phyloP scores from a whole-genome alignment of 1,140 invertebrate genomes.

The Chelonus insularis region DNA sequence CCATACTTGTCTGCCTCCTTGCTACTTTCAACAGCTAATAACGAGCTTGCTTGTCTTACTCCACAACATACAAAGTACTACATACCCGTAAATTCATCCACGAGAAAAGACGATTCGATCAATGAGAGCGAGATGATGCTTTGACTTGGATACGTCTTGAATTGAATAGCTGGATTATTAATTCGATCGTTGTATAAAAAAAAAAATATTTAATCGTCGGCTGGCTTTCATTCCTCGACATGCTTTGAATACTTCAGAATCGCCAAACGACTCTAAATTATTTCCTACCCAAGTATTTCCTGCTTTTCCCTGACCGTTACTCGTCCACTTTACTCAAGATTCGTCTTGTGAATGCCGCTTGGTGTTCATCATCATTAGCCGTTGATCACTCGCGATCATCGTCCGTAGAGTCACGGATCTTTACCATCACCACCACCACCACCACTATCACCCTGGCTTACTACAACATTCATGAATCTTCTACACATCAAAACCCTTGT shows the following conservation, averaged over 20 bases:
- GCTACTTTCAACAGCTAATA: conserved; percentile 26
- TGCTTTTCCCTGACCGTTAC: not conserved
- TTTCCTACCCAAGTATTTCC: conserved; percentile 13
- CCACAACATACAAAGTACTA: conserved; percentile 11
- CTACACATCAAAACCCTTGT: too few relatives aligned
- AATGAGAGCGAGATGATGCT: conserved; percentile 11
- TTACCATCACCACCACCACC: not conserved
- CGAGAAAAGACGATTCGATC: not conserved
- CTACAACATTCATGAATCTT: too few relatives aligned
- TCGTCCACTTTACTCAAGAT: conserved; percentile 10
- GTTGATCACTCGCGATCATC: conserved; percentile 46
- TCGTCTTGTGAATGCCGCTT: conserved; percentile 25
- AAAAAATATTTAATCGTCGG: conserved; percentile 18
- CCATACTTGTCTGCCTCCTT: not conserved
- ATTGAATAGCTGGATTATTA: conserved; percentile 19
- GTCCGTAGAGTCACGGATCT: conserved; percentile 22
- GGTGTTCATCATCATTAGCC: conserved; percentile 47
- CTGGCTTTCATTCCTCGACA: not conserved
- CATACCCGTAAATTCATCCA: conserved; percentile 9
- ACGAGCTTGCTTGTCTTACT: conserved; percentile 32
- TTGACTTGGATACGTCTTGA: conserved; percentile 15
- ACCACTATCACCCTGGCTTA: not conserved
- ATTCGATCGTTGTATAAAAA: conserved; percentile 20
- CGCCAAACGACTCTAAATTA: conserved; percentile 17
- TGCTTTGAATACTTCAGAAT: not conserved